Evolutionary conservation across 2,888 invertebrate genomes (phyloP), one percentile per base, ranked within the genome.

Genomic region (Cacoxenus indagator): DNA sequence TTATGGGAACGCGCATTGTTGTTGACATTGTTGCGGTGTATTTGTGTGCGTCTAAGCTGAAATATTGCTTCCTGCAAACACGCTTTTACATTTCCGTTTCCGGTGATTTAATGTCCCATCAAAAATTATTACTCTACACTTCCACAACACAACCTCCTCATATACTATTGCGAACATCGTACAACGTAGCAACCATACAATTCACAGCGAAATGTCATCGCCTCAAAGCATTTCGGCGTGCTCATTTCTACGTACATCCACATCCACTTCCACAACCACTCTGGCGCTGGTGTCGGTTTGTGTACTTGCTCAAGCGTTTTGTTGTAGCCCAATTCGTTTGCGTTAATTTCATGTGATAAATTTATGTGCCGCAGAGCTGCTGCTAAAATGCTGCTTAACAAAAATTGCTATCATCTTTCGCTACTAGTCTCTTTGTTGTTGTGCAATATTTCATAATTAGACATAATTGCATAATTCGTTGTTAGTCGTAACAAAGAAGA

Each of bases 1-100:
- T 31, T 24, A 24, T 45, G n/a, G n/a, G n/a, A 51, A 51, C 51
- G 4, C 22, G 4, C 9, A 24, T 9, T 27, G 5, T 11, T 17
- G 45, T 45, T 46, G 26, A 11, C 26, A n/a, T 9, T 37, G 68
- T 37, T 64, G 68, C 69, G 73, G 71, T 74, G 37, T 37, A n/a
- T 37, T 37, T 37, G 37, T 37, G 81, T 80, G 81, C 82, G 80
- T 78, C 80, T 82, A 82, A 80, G 81, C 80, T 80, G 75, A 80
- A 78, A 81, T 77, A 80, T 82, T 79, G 81, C 77, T 82, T 80
- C 82, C 80, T 82, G 82, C 74, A 73, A 29, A 82, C 80, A 81
- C 82, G 76, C 82, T 80, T 80, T 82, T 82, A 80, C 78, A 80
- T 80, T 82, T 80, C 80, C 80, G 76, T 74, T 80, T 82, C 80